Conservation (phyloP, 1,140 invertebrate species). For the Lordiphosa collinella region DNA sequence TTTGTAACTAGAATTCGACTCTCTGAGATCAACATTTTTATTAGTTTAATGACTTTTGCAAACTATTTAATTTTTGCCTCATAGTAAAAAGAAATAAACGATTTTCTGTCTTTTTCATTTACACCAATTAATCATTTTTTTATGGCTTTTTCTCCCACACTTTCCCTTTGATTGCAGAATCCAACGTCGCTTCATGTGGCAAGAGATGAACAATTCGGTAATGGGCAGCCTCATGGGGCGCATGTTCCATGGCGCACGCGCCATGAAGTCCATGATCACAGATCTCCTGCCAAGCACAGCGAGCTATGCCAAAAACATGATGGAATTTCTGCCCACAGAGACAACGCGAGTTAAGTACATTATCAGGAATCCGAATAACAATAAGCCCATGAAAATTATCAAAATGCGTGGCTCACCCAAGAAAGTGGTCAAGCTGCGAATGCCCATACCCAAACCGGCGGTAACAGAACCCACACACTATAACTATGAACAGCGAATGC, state of each 20-base stretch:
- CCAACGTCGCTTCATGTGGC: constrained; percentile 75
- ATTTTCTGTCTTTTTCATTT: not conserved
- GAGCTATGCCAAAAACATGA: constrained; percentile 26
- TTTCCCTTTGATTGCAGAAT: constrained; percentile 34
- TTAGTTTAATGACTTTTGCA: no score
- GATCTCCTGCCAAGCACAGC: constrained; percentile 52
- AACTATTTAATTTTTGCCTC: no score
- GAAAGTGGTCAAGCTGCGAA: constrained; percentile 58
- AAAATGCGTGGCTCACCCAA: constrained; percentile 61
- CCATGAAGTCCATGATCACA: constrained; percentile 59
- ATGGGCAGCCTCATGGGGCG: constrained; percentile 60
- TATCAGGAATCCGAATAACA: constrained; percentile 63
- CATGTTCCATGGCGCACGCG: constrained; percentile 54
- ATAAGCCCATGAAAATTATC: constrained; percentile 69
- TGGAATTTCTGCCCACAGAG: constrained; percentile 69
- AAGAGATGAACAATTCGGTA: constrained; percentile 68
- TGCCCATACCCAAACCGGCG: constrained; percentile 38
- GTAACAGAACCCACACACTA: constrained; percentile 36
- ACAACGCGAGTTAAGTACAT: constrained; percentile 70
- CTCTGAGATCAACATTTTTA: no score
- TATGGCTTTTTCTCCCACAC: not conserved
- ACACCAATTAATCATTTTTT: not conserved
- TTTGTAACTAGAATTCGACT: no score
- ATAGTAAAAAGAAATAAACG: no score
- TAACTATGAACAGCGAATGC: constrained; percentile 47